Base-by-base conservation (phyloP, 2,888 invertebrate species). In the Autographa pulchrina region DNA sequence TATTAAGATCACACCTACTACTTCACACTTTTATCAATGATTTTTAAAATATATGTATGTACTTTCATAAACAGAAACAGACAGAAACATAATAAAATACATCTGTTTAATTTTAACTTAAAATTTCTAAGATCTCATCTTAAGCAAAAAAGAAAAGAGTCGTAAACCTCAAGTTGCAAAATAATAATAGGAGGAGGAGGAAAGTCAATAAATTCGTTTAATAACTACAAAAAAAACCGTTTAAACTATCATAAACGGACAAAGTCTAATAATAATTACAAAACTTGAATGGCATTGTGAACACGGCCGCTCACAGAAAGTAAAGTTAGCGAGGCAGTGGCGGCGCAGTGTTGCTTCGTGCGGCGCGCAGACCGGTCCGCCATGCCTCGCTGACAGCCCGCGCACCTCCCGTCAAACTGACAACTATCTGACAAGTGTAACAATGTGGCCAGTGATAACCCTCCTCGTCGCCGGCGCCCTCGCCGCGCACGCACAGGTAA, bases 241-340 rank as follows among this genome's bases (percentile, higher is more conserved):
- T 16, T 6, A 7, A 48, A 6, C 8, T 48, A 48, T 8, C 1
- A 7, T 7, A n/a, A n/a, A 48, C n/a, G 6, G 7, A n/a, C n/a
- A 7, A 48, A n/a, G n/a, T n/a, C 48, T n/a, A 48, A n/a, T 35
- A 31, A 32, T 32, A 25, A 32, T 60, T 60, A 0, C 35, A 69
- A 52, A 32, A 64, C 70, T 25, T 13, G 11, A 56, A 25, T 14
- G 54, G 25, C 54, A 56, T 84, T 94, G 92, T 95, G 91, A 86
- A 91, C 93, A 81, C 91, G 75, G 82, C 92, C 92, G 86, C 82
- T 86, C 85, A 86, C 95, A 86, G 93, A 95, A 95, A 94, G 94
- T 95, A 94, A 94, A 94, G 91, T 93, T 92, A 89, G 92, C 93
- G 58, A 85, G 87, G 85, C 85, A 82, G 81, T 80, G 85, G 81